Percentiles rank a stretch among this genome's conserved stretches.
These are phyloP conservation scores for Tipula vernalis DNA, from an alignment of 2,888 invertebrate species.

Conservation along the genomic window DNA sequence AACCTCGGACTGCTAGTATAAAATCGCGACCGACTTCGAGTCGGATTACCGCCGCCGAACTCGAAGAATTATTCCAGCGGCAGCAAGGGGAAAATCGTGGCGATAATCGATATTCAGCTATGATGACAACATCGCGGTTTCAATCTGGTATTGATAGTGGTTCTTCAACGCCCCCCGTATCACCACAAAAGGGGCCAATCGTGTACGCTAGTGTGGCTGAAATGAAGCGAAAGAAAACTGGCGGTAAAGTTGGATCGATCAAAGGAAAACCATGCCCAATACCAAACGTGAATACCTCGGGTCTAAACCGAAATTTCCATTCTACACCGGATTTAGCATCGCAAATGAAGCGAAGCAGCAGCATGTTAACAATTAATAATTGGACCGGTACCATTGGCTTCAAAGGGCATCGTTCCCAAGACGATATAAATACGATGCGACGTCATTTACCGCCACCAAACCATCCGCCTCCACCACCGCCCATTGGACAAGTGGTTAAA, in stretches of 20 bases:
- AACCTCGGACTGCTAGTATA: constrained; percentile 81
- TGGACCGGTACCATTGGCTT: constrained; percentile 25
- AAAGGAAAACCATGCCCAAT: constrained; percentile 35
- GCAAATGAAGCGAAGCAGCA: constrained; percentile 33
- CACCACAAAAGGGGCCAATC: constrained; percentile 50
- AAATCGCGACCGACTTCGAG: constrained; percentile 76
- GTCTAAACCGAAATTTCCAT: constrained; percentile 67
- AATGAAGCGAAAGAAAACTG: constrained; percentile 67
- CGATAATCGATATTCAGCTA: constrained; percentile 37
- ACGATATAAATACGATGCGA: constrained; percentile 46
- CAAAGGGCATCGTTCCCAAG: constrained; percentile 55
- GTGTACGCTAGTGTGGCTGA: constrained; percentile 91
- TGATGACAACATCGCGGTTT: constrained; percentile 67
- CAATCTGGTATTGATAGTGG: constrained; percentile 46
- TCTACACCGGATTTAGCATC: constrained; percentile 75
- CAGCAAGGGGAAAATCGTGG: constrained; percentile 55
- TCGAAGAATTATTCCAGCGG: constrained; percentile 85
- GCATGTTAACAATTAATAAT: constrained; percentile 23
- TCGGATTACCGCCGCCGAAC: constrained; percentile 79
- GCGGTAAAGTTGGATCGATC: constrained; percentile 30
- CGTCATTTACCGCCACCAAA: constrained; percentile 60
- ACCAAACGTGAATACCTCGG: constrained; percentile 28
- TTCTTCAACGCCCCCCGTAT: constrained; percentile 50
- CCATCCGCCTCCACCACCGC: constrained; percentile 71
- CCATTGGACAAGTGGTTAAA: constrained; percentile 54